Conservation (phyloP, 2,888 invertebrate genomes). For the Catotricha subobsoleta region DNA sequence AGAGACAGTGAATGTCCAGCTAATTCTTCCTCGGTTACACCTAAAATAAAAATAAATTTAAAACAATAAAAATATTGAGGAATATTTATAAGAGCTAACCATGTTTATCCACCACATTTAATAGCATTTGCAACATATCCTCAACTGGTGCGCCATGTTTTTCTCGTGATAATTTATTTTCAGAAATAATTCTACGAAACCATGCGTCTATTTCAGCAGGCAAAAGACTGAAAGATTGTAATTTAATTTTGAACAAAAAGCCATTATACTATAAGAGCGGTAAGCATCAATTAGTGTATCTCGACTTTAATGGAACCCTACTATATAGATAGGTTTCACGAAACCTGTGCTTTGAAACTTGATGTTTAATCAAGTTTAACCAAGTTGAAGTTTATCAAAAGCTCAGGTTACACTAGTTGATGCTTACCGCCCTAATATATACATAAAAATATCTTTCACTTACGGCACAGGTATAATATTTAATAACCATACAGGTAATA, state of each 20-base stretch:
- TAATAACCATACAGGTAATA: too few relatives aligned
- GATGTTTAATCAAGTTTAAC: too few relatives aligned
- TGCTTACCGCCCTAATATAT: too few relatives aligned
- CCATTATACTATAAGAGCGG: too few relatives aligned
- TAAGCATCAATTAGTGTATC: too few relatives aligned
- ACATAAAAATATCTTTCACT: too few relatives aligned
- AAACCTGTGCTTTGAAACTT: too few relatives aligned
- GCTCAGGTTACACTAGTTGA: too few relatives aligned
- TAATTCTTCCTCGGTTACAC: constrained; percentile 1
- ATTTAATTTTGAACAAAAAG: not conserved
- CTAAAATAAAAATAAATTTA: not conserved
- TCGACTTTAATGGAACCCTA: too few relatives aligned
- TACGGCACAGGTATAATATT: too few relatives aligned
- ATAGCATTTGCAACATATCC: constrained; percentile 4
- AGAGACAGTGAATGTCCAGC: constrained; percentile 1
- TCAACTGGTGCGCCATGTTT: constrained; percentile 25
- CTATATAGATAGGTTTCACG: too few relatives aligned
- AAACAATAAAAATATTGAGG: not conserved
- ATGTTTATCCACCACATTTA: constrained; percentile 3
- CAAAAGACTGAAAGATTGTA: not conserved
- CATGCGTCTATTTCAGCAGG: constrained; percentile 1
- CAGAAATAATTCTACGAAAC: not conserved
- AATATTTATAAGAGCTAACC: not conserved
- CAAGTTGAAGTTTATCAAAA: too few relatives aligned
- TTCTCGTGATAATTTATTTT: not conserved